phyloP scores from a whole-genome alignment of 2,888 invertebrate species.

The Acrocera orbiculus region DNA sequence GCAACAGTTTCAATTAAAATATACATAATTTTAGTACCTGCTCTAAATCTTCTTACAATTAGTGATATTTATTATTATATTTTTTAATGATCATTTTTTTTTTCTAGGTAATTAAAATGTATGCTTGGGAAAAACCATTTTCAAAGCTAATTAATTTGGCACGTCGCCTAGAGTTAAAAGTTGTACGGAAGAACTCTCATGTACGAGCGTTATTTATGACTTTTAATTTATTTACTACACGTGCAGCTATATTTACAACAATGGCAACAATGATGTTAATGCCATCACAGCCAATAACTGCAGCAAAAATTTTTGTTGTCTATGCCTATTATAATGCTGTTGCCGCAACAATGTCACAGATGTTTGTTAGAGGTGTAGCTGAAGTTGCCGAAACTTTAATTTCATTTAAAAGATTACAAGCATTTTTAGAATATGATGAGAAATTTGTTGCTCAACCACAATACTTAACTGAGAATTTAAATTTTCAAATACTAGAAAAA shows the following conservation, averaged over 20 bases:
- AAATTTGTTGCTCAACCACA: constrained; percentile 7
- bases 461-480: background rate
- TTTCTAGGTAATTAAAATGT: constrained; percentile 75
- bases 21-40: too few species aligned
- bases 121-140: constrained; percentile 80
- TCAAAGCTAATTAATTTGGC: constrained; percentile 52
- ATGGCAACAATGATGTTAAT: constrained; percentile 49
- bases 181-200: constrained; percentile 43
- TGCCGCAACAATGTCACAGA: constrained; percentile 38
- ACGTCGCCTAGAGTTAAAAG: constrained; percentile 42
- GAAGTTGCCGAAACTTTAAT: constrained; percentile 65
- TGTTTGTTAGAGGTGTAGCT: constrained; percentile 50
- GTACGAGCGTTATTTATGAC: constrained; percentile 51
- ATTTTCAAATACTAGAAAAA: too few species aligned
- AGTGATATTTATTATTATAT: too few species aligned
- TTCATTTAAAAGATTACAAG: constrained; percentile 48
- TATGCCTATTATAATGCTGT: constrained; percentile 37
- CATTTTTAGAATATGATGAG: constrained; percentile 31
- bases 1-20: too few species aligned
- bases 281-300: constrained; percentile 47
- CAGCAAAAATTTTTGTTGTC: constrained; percentile 39
- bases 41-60: too few species aligned
- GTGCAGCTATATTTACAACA: constrained; percentile 59
- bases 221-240: constrained; percentile 63
- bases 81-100: too few species aligned